Evolutionary conservation across 2,888 invertebrate genomes (phyloP), one percentile per base, ranked within the genome.

Genomic region (Melangyna quadrimaculata): DNA sequence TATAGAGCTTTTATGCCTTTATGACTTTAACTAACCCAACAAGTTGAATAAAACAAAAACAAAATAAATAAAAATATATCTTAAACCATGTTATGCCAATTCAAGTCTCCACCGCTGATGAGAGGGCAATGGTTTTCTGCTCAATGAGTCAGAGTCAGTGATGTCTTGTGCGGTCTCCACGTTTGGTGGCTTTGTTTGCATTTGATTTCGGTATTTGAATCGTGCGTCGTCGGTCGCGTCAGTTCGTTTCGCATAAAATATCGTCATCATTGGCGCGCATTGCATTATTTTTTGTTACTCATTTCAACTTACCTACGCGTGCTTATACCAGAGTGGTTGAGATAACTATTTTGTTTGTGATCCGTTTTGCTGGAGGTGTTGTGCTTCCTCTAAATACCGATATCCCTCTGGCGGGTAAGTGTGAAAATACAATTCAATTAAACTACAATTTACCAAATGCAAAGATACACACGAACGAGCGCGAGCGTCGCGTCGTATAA

Each of bases 341-440:
- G 57, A 73, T 72, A 72, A 61, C 43, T 59, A 59, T 65, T 51
- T 37, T 72, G 37, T 35, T 40, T 79, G 61, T 57, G 29, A 22
- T 71, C 48, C 37, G 22, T 48, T 29, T 45, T 40, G 79, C 35
- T 86, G 61, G n/a, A 67, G 67, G 45, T 45, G 45, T 17, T 35
- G n/a, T n/a, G 32, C 37, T 29, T 32, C 12, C 35, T 51, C 8
- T 24, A 51, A 51, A 24, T 35, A 51, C 10, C 17, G 24, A 51
- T 51, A 51, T 51, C 29, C 32, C 48, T 24, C 24, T 35, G 75
- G 57, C 81, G 45, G 84, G 70, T 86, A 69, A 86, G 86, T 81
- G 80, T 63, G 72, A 65, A 70, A 55, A 78, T 55, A 70, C 43
- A 81, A 81, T 86, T 86, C 77, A 86, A 86, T 86, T 81, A 86